A percentile compares a stretch with the other conserved stretches of the same genome.
phyloP scores from a whole-genome alignment of 2,888 invertebrate species.

The Asteroscopus sphinx region DNA sequence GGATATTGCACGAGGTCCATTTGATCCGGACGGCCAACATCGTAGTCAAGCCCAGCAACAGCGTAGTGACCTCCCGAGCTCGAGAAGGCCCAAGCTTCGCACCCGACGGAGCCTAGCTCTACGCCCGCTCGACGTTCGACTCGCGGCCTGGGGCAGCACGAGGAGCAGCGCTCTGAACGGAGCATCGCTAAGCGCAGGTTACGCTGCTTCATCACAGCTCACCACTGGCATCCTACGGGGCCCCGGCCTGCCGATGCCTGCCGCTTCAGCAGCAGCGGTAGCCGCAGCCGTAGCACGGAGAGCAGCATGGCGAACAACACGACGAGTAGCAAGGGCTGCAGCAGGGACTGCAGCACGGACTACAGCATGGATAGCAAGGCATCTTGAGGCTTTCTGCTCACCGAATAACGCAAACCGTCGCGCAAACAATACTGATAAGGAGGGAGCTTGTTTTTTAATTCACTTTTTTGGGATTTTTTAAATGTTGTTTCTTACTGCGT shows the following conservation, averaged over 20 bases:
- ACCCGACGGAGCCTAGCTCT: constrained; percentile 39
- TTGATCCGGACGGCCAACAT: constrained; percentile 32
- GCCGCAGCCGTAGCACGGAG: constrained; percentile 66
- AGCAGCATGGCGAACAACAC: constrained; percentile 69
- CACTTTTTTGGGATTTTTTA: constrained; percentile 49
- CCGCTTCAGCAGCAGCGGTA: constrained; percentile 46
- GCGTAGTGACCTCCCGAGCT: constrained; percentile 48
- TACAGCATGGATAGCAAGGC: constrained; percentile 67
- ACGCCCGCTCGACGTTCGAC: constrained; percentile 42
- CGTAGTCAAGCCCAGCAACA: constrained; percentile 21
- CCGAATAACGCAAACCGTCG: constrained; percentile 39
- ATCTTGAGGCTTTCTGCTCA: constrained; percentile 50
- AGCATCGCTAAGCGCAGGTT: constrained; percentile 33
- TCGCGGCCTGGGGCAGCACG: constrained; percentile 41
- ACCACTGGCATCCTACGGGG: constrained; percentile 14
- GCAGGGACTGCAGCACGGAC: constrained; percentile 67
- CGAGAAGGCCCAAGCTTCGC: constrained; percentile 35
- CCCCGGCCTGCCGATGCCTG: not conserved
- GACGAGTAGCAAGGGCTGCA: constrained; percentile 64
- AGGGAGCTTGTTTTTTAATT: constrained; percentile 41
- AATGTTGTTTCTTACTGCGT: constrained; percentile 50
- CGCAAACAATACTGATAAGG: constrained; percentile 21
- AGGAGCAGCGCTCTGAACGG: constrained; percentile 50
- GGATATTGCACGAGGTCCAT: constrained; percentile 22
- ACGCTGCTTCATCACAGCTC: constrained; percentile 20